Evolutionary conservation across 1,140 invertebrate species (phyloP).

Genomic region (Ostrea edulis): DNA sequence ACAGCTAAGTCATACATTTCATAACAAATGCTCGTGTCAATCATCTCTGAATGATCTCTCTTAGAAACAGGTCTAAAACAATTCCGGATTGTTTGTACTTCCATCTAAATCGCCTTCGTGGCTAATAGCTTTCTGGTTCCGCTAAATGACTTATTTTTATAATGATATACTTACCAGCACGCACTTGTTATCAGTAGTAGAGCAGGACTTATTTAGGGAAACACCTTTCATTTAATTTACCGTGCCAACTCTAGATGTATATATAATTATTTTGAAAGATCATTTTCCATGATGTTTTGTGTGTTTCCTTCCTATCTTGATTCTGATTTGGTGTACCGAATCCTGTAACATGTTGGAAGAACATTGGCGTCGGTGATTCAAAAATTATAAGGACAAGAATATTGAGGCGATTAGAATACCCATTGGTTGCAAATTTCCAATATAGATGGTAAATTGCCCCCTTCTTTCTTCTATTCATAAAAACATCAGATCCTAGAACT

Average conservation of each 20-base stretch:
- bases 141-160: slow-evolving; percentile 38
- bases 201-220: not conserved
- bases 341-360: not conserved
- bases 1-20: slow-evolving; percentile 26
- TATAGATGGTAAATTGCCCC: too few relatives aligned
- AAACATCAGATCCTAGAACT: too few relatives aligned
- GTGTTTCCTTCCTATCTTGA: not conserved
- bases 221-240: not conserved
- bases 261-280: not conserved
- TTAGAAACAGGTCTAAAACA: slow-evolving; percentile 37
- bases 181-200: slow-evolving; percentile 6
- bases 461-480: too few relatives aligned
- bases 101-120: slow-evolving; percentile 21
- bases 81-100: slow-evolving; percentile 32
- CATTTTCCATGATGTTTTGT: slow-evolving; percentile 1
- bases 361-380: too few relatives aligned
- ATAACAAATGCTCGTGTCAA: slow-evolving; percentile 43
- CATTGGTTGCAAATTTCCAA: too few relatives aligned
- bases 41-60: slow-evolving; percentile 13
- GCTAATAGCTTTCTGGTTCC: slow-evolving; percentile 31
- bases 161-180: slow-evolving; percentile 14
- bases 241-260: not conserved
- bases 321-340: not conserved
- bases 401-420: too few relatives aligned
- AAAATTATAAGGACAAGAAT: too few relatives aligned